Conservation (phyloP, 2,113 vertebrate species). For the Phaetusa simplex region DNA sequence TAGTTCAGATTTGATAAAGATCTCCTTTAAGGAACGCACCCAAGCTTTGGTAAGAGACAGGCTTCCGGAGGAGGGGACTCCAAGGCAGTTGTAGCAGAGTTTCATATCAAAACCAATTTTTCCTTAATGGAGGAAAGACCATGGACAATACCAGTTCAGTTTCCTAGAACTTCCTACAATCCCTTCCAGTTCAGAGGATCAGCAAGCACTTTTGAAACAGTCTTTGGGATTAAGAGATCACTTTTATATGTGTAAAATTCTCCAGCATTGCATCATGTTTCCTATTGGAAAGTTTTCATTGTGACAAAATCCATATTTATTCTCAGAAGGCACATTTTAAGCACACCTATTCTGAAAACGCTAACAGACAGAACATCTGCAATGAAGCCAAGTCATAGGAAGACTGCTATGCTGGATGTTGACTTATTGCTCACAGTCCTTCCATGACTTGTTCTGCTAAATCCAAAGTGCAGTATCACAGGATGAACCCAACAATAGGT, state of each 20-base stretch:
- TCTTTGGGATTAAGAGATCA: neutral
- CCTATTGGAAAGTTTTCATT: neutral
- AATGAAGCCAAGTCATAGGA: neutral
- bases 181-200: neutral
- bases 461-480: neutral
- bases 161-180: neutral
- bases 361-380: neutral
- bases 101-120: accelerated
- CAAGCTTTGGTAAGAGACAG: neutral
- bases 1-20: neutral
- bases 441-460: neutral
- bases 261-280: neutral
- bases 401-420: accelerated
- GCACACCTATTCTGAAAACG: neutral
- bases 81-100: neutral
- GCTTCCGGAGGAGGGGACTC: accelerated
- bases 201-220: neutral
- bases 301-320: neutral
- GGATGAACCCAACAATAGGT: neutral
- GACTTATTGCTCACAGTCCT: neutral
- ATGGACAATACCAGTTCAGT: accelerated
- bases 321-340: neutral
- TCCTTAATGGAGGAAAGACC: neutral
- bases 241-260: neutral
- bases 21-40: neutral